Evolutionary conservation across 2,113 vertebrate genomes (phyloP).

Genomic region (Recurvirostra avosetta): DNA sequence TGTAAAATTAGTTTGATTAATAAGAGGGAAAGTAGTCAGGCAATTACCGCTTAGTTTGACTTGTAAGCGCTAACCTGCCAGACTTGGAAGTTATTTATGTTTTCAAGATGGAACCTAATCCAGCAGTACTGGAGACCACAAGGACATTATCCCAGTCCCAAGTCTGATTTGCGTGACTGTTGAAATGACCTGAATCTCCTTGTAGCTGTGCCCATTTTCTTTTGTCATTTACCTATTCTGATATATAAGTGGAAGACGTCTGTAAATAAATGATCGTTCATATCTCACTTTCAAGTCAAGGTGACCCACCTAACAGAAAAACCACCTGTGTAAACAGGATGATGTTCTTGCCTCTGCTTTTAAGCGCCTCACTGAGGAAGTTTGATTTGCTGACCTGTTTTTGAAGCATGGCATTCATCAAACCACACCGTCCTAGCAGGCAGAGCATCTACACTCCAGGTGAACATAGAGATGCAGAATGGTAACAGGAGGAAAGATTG

Average conservation of each 20-base stretch:
- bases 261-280: background rate
- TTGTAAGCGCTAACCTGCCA: background rate
- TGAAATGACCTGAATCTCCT: background rate
- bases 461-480: accelerated
- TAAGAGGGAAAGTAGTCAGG: background rate
- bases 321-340: background rate
- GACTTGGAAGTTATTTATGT: background rate
- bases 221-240: background rate
- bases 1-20: background rate
- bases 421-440: background rate
- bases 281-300: background rate
- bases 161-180: background rate
- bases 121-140: background rate
- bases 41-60: background rate
- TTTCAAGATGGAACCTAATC: background rate
- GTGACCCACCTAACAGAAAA: background rate
- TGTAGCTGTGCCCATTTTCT: background rate
- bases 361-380: background rate
- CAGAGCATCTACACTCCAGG: background rate
- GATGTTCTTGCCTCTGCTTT: background rate
- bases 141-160: background rate
- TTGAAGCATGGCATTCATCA: background rate
- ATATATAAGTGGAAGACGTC: background rate
- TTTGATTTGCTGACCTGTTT: background rate
- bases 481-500: background rate